A percentile compares a stretch with the other conserved stretches of the same genome.
These are phyloP conservation scores for Eulemur coronatus DNA, from an alignment of 2,797 vertebrate species.

Conservation along the genomic window DNA sequence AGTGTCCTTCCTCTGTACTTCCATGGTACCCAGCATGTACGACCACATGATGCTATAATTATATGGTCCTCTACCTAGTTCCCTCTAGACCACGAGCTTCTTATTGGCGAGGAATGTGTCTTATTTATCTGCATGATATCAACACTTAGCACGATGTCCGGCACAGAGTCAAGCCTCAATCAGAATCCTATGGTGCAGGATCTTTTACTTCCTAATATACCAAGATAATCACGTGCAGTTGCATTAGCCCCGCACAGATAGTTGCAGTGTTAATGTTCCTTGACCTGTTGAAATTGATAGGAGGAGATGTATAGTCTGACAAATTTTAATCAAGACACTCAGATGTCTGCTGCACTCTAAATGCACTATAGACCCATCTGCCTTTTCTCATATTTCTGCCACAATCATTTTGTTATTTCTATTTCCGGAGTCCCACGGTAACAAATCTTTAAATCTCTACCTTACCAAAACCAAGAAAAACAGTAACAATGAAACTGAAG, in stretches of 20 bases:
- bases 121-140: neutral
- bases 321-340: constrained; percentile 41
- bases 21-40: neutral
- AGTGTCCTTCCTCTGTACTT: neutral
- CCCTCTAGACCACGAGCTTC: neutral
- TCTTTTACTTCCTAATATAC: neutral
- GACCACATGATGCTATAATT: neutral
- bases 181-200: neutral
- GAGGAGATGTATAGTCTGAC: neutral
- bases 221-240: neutral
- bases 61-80: neutral
- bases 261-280: constrained; percentile 8
- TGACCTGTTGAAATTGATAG: constrained; percentile 56
- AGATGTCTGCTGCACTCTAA: constrained; percentile 31
- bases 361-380: neutral
- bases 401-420: neutral
- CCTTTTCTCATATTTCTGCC: constrained; percentile 37
- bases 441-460: neutral
- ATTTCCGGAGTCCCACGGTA: neutral
- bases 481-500: constrained; percentile 10
- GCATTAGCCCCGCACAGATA: neutral
- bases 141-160: neutral
- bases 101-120: neutral
- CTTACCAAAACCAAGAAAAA: constrained; percentile 6
- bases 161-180: neutral